A percentile compares a stretch with the other conserved stretches of the same genome.
Evolutionary conservation across 2,888 invertebrate genomes (phyloP).

Genomic region (Drosophila paracracens): DNA sequence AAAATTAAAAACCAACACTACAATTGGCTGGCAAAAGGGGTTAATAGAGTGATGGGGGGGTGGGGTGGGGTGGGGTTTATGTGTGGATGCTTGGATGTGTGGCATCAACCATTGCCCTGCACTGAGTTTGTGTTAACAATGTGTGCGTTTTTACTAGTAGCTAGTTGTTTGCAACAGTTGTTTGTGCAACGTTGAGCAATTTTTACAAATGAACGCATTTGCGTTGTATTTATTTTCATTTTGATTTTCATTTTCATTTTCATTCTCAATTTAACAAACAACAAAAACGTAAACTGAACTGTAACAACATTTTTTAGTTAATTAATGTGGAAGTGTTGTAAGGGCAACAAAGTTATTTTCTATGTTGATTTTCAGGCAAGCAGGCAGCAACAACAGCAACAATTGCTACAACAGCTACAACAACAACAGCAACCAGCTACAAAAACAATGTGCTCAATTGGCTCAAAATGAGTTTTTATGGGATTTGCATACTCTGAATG

Average conservation of each 20-base stretch:
- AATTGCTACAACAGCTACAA: constrained; percentile 1
- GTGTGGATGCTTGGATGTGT: constrained; percentile 22
- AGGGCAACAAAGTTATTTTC: constrained; percentile 35
- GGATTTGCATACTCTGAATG: constrained; percentile 75
- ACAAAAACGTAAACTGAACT: constrained; percentile 27
- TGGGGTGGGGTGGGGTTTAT: background rate
- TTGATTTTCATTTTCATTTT: constrained; percentile 29
- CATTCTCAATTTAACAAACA: constrained; percentile 35
- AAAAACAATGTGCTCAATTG: constrained; percentile 73
- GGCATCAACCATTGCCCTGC: constrained; percentile 32
- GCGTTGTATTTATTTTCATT: constrained; percentile 37
- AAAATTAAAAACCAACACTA: constrained; percentile 77
- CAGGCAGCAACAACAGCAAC: constrained; percentile 27
- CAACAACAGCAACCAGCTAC: constrained; percentile 28
- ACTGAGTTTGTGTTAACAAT: constrained; percentile 36
- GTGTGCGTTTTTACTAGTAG: constrained; percentile 32
- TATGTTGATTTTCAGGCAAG: constrained; percentile 56
- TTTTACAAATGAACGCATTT: constrained; percentile 71
- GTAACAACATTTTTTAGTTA: constrained; percentile 63
- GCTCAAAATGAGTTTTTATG: constrained; percentile 79
- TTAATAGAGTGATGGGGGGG: background rate
- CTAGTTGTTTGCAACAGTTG: background rate
- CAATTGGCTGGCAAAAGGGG: constrained; percentile 3
- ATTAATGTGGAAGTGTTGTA: constrained; percentile 50
- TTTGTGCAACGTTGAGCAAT: constrained; percentile 33